Evolutionary conservation across 2,113 vertebrate species (phyloP).

Genomic region (Echinops telfairi): DNA sequence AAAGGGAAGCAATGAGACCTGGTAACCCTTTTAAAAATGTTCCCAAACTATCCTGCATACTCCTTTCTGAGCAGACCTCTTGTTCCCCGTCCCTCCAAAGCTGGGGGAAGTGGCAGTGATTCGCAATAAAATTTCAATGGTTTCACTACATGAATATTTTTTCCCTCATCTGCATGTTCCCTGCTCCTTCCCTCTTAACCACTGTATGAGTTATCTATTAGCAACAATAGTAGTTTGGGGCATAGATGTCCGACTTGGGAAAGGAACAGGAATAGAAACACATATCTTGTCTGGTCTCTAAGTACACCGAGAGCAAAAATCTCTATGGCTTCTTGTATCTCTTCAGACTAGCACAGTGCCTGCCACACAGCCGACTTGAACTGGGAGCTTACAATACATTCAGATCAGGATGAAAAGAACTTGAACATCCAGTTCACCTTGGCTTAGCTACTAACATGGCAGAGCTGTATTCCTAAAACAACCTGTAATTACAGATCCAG

Average conservation of each 20-base stretch:
- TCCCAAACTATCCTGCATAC: background rate
- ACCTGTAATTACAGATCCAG: constrained; percentile 22
- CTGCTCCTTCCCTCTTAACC: background rate
- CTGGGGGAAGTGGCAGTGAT: background rate
- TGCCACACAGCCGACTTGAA: background rate
- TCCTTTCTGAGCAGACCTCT: background rate
- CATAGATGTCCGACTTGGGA: background rate
- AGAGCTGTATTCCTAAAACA: constrained; percentile 21
- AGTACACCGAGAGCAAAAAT: background rate
- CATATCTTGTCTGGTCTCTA: background rate
- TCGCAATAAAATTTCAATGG: constrained; percentile 17
- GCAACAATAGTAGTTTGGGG: background rate
- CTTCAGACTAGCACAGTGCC: background rate
- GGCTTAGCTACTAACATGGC: background rate
- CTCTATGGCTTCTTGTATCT: background rate
- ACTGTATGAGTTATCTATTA: background rate
- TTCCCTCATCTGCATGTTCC: background rate
- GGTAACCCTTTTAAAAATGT: background rate
- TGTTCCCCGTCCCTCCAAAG: background rate
- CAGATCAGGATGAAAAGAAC: background rate
- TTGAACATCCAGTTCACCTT: constrained; percentile 10
- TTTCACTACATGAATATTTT: background rate
- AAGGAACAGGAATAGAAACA: background rate
- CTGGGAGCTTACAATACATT: background rate
- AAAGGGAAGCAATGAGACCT: background rate